Conservation (phyloP, 2,113 vertebrate species). For the Dascyllus trimaculatus region DNA sequence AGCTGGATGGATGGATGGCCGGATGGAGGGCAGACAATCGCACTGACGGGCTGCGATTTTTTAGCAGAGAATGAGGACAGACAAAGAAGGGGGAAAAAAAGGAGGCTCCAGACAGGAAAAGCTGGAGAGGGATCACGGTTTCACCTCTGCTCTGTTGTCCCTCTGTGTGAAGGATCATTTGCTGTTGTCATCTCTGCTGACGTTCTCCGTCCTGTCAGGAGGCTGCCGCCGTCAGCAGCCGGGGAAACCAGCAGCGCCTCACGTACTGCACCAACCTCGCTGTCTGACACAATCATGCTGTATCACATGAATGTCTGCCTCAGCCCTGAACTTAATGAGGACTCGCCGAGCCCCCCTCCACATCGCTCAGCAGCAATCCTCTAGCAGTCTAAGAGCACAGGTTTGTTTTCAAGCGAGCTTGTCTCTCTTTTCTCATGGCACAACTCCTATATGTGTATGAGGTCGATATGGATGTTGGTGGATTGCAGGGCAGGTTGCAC, state of each 20-base stretch:
- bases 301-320: conserved; percentile 10
- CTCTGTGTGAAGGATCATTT: conserved; percentile 40
- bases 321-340: conserved; percentile 33
- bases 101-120: neutral
- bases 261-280: neutral
- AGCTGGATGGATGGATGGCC: conserved; percentile 5
- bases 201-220: conserved; percentile 28
- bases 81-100: neutral
- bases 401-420: neutral
- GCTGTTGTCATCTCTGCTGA: conserved; percentile 47
- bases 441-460: no score
- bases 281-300: conserved; percentile 35
- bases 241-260: conserved; percentile 12
- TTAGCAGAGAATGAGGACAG: neutral
- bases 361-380: conserved; percentile 5
- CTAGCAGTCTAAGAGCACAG: neutral
- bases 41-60: conserved; percentile 16
- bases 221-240: conserved; percentile 37
- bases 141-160: conserved; percentile 41
- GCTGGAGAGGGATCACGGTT: conserved; percentile 16
- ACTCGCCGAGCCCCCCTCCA: conserved; percentile 3
- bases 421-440: neutral
- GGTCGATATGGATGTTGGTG: no score
- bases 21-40: conserved; percentile 17
- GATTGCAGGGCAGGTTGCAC: no score